These are phyloP conservation scores for Agonum fuliginosum DNA, from an alignment of 2,888 invertebrate genomes.

Conservation along the genomic window DNA sequence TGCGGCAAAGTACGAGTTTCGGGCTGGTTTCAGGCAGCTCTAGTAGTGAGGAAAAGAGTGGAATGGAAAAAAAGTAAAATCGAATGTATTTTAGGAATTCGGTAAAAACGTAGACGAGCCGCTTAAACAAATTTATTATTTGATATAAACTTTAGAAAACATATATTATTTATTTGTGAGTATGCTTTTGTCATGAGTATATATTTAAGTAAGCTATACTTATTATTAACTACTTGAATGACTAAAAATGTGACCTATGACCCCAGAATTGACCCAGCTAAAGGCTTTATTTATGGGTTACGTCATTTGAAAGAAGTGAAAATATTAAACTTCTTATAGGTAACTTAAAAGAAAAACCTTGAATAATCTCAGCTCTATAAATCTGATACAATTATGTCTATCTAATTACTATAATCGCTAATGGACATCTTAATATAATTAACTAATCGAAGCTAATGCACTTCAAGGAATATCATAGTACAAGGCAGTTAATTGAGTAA, in stretches of 20 bases:
- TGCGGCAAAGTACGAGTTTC: too few species aligned
- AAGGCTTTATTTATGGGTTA: neutral
- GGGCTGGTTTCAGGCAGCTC: too few species aligned
- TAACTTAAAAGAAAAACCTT: neutral
- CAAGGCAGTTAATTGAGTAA: neutral
- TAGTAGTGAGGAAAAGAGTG: too few species aligned
- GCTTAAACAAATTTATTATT: too few species aligned
- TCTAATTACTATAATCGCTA: neutral
- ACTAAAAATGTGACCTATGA: slow-evolving; percentile 13
- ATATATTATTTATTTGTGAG: too few species aligned
- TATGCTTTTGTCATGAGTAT: too few species aligned
- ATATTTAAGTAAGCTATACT: too few species aligned
- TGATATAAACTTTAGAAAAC: too few species aligned
- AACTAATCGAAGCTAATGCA: neutral
- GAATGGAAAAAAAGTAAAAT: too few species aligned
- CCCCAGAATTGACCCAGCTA: neutral
- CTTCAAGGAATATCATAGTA: neutral
- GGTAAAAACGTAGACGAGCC: too few species aligned
- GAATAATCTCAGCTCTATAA: neutral
- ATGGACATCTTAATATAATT: neutral
- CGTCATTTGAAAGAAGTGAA: neutral
- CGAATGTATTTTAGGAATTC: too few species aligned
- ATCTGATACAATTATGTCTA: neutral
- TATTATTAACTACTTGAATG: neutral
- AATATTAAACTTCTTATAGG: neutral